phyloP scores from a whole-genome alignment of 2,797 vertebrate genomes.

The Labroides dimidiatus region DNA sequence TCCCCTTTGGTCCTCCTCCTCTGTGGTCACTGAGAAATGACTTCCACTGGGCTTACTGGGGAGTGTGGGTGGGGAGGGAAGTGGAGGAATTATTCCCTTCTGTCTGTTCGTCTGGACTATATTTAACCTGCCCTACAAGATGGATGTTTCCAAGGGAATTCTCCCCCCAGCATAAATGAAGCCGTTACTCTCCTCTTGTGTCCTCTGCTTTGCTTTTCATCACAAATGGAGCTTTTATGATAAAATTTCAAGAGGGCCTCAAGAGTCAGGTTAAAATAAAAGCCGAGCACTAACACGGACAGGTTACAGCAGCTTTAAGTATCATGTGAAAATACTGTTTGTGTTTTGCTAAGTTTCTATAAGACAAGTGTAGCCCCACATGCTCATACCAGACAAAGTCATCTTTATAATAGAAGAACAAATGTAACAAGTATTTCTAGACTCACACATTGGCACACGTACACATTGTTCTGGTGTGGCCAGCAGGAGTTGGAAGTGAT shows the following conservation, averaged over 20 bases:
- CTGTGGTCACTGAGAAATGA: slow-evolving; percentile 79
- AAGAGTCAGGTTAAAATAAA: slow-evolving; percentile 53
- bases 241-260: slow-evolving; percentile 45
- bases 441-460: neutral
- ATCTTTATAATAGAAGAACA: slow-evolving; percentile 16
- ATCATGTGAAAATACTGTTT: slow-evolving; percentile 23
- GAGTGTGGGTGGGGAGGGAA: slow-evolving; percentile 74
- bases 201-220: slow-evolving; percentile 49
- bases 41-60: slow-evolving; percentile 74
- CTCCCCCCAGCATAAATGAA: slow-evolving; percentile 72
- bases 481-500: slow-evolving; percentile 80
- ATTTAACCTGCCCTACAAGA: slow-evolving; percentile 78
- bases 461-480: slow-evolving; percentile 39
- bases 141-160: slow-evolving; percentile 69
- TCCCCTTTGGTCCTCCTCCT: slow-evolving; percentile 67
- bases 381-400: neutral
- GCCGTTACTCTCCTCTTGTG: slow-evolving; percentile 60
- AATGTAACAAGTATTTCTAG: slow-evolving; percentile 4
- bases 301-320: slow-evolving; percentile 18
- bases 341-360: neutral
- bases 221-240: slow-evolving; percentile 40
- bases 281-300: slow-evolving; percentile 51
- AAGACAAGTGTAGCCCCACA: slow-evolving; percentile 14
- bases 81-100: slow-evolving; percentile 73
- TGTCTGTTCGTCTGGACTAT: slow-evolving; percentile 76